Base-by-base conservation (phyloP, 92 coral and sea anemone genomes). In the Plumapathes pennacea region DNA sequence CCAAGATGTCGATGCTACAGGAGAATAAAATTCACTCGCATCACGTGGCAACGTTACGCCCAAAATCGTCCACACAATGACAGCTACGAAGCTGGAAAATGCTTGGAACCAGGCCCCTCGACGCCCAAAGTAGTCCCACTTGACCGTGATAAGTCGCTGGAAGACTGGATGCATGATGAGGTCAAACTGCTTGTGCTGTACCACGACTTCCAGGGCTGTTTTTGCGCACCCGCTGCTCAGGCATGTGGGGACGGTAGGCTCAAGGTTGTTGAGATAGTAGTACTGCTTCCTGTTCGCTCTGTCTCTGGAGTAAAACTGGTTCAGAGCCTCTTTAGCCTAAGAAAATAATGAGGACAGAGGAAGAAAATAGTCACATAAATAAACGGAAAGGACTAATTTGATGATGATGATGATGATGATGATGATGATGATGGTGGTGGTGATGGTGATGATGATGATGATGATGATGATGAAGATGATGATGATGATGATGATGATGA, bases 161-260 rank as follows among this genome's bases (percentile, higher is more conserved):
- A 87, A 88, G 19, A 88, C 96, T 22, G 97, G 97, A 47, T 91
- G 97, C 97, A 91, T 91, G 17, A 91, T 86, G 6, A 91, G 72
- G 40, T 91, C 97, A 65, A 91, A 91, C 80, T 91, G 97, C 58
- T 87, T 91, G 36, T 78, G 91, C 12, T 72, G 91, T 4, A 91
- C 83, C 0, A 85, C 90, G 17, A 87, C 97, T 39, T 80, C 90
- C 55, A 91, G 75, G 1, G 96, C 96, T 33, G 95, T 80, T 61
- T 76, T 79, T 32, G 97, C 91, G 38, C 97, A 87, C 42, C 97
- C 95, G 56, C 82, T 81, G 78, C 82, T 85, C 81, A 91, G 67
- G 24, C 82, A 69, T 47, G 84, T 81, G 37, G 95, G 90, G 18
- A 87, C 81, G 39, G 85, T 58, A 23, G 91, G 95, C 84, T 91